phyloP scores from a whole-genome alignment of 2,113 vertebrate species.

The Euleptes europaea region DNA sequence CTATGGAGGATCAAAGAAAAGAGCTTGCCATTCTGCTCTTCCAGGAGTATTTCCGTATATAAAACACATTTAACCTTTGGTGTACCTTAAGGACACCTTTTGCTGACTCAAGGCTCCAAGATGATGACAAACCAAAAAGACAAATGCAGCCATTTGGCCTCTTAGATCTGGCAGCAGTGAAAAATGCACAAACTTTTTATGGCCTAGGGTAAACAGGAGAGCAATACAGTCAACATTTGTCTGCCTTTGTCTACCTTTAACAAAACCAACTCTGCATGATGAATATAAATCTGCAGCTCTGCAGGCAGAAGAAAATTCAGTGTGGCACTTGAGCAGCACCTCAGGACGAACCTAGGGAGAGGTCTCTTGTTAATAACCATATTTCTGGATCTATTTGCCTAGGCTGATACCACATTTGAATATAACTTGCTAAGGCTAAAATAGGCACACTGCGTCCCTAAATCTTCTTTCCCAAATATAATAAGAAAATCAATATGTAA shows the following conservation, averaged over 20 bases:
- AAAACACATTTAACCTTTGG: neutral
- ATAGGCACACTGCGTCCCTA: neutral
- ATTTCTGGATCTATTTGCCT: neutral
- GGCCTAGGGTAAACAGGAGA: no score
- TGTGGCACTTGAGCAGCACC: neutral
- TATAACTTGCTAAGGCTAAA: neutral
- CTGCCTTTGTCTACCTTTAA: no score
- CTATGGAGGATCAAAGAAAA: neutral
- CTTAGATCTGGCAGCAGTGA: neutral
- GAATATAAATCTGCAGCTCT: neutral
- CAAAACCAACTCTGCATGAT: no score
- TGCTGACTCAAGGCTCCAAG: neutral
- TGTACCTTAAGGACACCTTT: neutral
- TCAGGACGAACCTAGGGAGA: neutral
- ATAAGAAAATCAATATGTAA: neutral
- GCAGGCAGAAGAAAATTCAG: neutral
- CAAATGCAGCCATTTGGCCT: neutral
- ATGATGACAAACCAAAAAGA: neutral
- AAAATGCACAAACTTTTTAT: neutral
- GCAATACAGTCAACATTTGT: no score
- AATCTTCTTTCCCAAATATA: neutral
- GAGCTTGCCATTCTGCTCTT: neutral
- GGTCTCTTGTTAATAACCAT: neutral
- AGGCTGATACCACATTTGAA: neutral
- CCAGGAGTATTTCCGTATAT: neutral